A percentile compares a stretch with the other conserved stretches of the same genome.
Evolutionary conservation across 2,888 invertebrate genomes (phyloP).

Genomic region (Liopterus haemorrhoidalis): DNA sequence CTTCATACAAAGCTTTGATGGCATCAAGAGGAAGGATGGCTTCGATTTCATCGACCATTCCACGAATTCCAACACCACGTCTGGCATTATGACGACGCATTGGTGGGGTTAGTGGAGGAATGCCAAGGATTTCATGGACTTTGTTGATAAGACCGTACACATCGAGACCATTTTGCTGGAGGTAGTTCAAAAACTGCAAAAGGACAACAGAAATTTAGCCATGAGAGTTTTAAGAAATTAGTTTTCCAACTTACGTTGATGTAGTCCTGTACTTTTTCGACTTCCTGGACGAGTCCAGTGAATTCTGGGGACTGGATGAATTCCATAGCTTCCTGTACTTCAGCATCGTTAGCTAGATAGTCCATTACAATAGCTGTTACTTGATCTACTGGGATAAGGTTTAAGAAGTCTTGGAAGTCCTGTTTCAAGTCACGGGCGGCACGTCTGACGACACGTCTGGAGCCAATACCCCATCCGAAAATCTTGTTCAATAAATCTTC

Average conservation of each 20-base stretch:
- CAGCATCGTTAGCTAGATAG: conserved; percentile 31
- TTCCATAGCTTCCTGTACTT: conserved; percentile 30
- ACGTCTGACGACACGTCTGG: too few species aligned
- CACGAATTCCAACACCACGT: conserved; percentile 31
- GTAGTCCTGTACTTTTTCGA: conserved; percentile 26
- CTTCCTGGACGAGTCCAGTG: conserved; percentile 27
- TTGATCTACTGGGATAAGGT: conserved; percentile 32
- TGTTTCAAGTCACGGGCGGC: conserved; percentile 12
- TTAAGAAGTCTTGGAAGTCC: conserved; percentile 31
- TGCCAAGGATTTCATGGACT: conserved; percentile 32
- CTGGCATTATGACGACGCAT: conserved; percentile 7
- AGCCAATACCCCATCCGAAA: conserved; percentile 13
- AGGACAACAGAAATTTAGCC: too few species aligned
- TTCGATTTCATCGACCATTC: conserved; percentile 34
- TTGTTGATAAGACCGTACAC: conserved; percentile 33
- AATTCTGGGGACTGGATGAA: conserved; percentile 35
- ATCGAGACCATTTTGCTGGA: conserved; percentile 36
- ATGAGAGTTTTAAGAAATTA: too few species aligned
- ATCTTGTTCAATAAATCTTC: conserved; percentile 14
- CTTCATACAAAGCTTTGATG: conserved; percentile 27
- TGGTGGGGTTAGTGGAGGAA: conserved; percentile 21
- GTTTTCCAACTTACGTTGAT: conserved; percentile 13
- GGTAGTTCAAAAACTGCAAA: conserved; percentile 31
- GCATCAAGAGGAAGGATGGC: conserved; percentile 30
- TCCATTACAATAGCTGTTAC: conserved; percentile 30